phyloP scores from a whole-genome alignment of 1,140 invertebrate genomes.

The Globodera ellingtonae region DNA sequence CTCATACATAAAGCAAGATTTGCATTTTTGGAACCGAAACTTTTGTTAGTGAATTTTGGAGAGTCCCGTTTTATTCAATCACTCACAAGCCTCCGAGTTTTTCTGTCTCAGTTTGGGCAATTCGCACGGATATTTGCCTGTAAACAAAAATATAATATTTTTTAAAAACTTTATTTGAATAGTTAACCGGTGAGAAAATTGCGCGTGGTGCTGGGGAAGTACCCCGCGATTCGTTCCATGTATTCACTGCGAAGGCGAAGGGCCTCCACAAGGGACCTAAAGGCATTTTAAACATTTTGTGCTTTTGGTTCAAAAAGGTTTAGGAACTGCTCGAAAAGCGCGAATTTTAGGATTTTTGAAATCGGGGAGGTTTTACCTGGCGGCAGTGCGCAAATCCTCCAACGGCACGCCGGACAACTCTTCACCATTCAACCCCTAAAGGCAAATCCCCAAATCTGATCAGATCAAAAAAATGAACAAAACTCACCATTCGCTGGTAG shows the following conservation, averaged over 20 bases:
- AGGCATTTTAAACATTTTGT: background rate
- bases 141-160: background rate
- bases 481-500: constrained; percentile 61
- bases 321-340: too few relatives aligned
- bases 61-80: background rate
- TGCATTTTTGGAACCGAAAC: background rate
- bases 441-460: background rate
- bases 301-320: background rate
- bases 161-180: background rate
- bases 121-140: constrained; percentile 55
- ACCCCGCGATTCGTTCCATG: constrained; percentile 60
- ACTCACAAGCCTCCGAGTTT: constrained; percentile 63
- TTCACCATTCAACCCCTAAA: constrained; percentile 56
- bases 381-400: constrained; percentile 58
- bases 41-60: background rate
- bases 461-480: background rate
- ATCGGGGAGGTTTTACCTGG: constrained; percentile 7
- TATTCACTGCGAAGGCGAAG: constrained; percentile 57
- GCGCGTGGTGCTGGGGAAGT: constrained; percentile 59
- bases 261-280: constrained; percentile 54
- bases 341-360: background rate
- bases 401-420: constrained; percentile 64
- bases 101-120: constrained; percentile 60
- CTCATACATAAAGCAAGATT: background rate
- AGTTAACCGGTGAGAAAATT: constrained; percentile 47